Evolutionary conservation across 2,888 invertebrate species (phyloP).

Genomic region (Macrostomum cliftonense): DNA sequence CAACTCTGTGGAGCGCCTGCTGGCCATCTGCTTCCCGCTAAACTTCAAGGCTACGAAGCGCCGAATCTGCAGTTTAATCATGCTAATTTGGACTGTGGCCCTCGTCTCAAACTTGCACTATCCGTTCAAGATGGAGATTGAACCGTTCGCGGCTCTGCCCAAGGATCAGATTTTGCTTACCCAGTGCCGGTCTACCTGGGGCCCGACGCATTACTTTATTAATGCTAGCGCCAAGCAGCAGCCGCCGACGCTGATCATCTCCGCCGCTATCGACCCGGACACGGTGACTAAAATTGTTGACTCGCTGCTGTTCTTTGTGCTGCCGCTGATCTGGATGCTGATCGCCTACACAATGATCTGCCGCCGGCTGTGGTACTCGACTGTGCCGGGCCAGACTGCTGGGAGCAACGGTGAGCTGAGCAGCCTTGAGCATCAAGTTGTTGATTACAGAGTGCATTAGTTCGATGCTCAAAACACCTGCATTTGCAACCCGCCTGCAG

Average conservation of each 20-base stretch:
- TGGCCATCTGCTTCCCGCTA: slow-evolving; percentile 68
- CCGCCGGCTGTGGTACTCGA: too few relatives aligned
- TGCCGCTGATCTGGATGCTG: neutral
- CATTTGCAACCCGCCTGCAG: too few relatives aligned
- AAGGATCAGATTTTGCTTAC: neutral
- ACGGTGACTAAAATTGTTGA: neutral
- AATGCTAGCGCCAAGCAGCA: neutral
- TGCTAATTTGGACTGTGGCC: slow-evolving; percentile 58
- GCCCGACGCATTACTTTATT: too few relatives aligned
- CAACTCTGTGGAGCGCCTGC: slow-evolving; percentile 74
- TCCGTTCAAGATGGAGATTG: neutral
- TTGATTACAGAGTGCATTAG: too few relatives aligned
- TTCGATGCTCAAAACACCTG: too few relatives aligned
- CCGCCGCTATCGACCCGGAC: neutral
- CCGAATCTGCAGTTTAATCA: slow-evolving; percentile 57
- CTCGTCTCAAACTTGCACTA: slow-evolving; percentile 27
- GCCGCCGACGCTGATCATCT: neutral
- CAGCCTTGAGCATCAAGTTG: too few relatives aligned
- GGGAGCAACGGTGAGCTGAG: too few relatives aligned
- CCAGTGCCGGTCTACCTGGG: neutral
- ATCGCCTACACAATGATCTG: neutral
- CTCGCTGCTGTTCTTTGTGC: neutral
- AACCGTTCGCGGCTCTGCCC: neutral
- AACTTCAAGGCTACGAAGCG: slow-evolving; percentile 66
- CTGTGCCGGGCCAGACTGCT: too few relatives aligned